Base-by-base conservation (phyloP, 2,888 invertebrate genomes). In the Thymelicus lineola region DNA sequence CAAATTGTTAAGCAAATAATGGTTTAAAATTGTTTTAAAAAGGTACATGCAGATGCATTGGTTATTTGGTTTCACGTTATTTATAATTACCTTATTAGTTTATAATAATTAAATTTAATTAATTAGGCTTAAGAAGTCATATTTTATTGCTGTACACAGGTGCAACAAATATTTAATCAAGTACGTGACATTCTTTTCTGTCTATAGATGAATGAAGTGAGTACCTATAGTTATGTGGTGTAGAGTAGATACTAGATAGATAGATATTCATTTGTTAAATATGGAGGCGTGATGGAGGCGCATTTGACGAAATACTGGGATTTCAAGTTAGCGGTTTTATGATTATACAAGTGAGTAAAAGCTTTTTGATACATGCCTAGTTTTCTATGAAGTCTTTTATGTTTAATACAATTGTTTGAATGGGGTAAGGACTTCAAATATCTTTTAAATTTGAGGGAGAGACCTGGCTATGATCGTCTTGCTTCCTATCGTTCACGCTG, bases 241-340 rank as follows among this genome's bases (percentile, higher is more conserved):
- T 69, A 38, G 28, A 62, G 28, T 28, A 28, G 28, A 28, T 5
- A 5, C 4, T 77, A 70, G 73, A 76, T 77, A 75, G 76, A 68
- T 75, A 75, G 73, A 79, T 87, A 88, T 89, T 93, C 93, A 92
- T 91, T 92, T 93, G 91, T 93, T 89, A 90, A 89, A 93, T 90
- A 93, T 93, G 93, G 91, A 88, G 89, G 88, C 88, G 89, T 91
- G 90, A 93, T 89, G 88, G 88, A 83, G 81, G 86, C 83, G 84
- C 86, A 83, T 84, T 87, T 86, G 88, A 88, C 85, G 86, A 82
- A 88, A 86, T 85, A 83, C 82, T 83, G 77, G 75, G 82, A 85
- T 89, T 89, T 90, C 88, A 87, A 86, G 86, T 90, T 91, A 79
- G 86, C 85, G 81, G 86, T 86, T 89, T 85, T 82, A 82, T 80